These are phyloP conservation scores for Carassius auratus DNA, from an alignment of 2,113 vertebrate genomes.

Conservation along the genomic window DNA sequence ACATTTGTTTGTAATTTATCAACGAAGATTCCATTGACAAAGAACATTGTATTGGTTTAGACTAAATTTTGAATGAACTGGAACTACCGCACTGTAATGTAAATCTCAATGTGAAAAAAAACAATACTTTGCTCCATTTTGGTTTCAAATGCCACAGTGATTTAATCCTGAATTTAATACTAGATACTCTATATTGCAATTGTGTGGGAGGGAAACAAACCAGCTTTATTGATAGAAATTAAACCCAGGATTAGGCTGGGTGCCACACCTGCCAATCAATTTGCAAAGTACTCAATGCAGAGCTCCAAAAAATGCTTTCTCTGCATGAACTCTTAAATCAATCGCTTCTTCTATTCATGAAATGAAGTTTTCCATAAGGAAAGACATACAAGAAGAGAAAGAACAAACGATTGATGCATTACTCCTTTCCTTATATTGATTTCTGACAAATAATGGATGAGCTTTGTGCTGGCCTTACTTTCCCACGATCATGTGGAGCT, in stretches of 20 bases:
- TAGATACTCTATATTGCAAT: constrained; percentile 61
- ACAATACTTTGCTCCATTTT: not conserved
- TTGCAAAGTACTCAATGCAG: not conserved
- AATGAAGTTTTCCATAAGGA: constrained; percentile 29
- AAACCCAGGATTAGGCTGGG: constrained; percentile 67
- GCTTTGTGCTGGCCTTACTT: constrained; percentile 77
- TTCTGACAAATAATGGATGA: not conserved
- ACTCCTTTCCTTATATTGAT: not conserved
- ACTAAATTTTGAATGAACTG: not conserved
- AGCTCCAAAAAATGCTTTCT: not conserved
- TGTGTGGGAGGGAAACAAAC: constrained; percentile 64
- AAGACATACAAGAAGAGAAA: not conserved
- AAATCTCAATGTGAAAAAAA: not conserved
- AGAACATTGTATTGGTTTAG: not conserved
- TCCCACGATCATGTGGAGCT: constrained; percentile 90
- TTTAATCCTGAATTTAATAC: not conserved
- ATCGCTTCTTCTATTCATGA: constrained; percentile 4
- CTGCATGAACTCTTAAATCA: constrained; percentile 25
- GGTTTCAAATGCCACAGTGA: not conserved
- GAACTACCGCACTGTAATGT: not conserved
- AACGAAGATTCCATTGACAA: not conserved
- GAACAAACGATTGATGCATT: not conserved
- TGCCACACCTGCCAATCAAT: constrained; percentile 56
- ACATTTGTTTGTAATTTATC: not conserved
- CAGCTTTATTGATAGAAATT: constrained; percentile 66